Evolutionary conservation across 2,888 invertebrate species (phyloP), one percentile per base, ranked within the genome.

Genomic region (Drosophila anomelani): DNA sequence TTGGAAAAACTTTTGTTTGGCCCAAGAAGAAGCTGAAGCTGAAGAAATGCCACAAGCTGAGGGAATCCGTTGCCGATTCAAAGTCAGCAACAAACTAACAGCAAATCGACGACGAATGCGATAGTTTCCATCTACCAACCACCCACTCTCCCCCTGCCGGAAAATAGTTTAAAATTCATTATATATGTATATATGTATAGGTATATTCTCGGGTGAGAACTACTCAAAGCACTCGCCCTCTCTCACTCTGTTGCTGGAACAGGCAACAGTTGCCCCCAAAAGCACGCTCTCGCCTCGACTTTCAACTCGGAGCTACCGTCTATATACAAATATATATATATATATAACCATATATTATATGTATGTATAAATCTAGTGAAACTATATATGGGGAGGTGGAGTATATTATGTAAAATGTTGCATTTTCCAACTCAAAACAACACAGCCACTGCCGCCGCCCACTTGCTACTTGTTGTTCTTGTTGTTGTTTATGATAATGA

Each of bases 371-470:
- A 62, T 69, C 58, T 68, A 59, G 54, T 51, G 34, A 63, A 67
- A 68, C 29, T 76, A 62, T 61, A 70, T 72, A 44, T 36, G 69
- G 72, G 78, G 8, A 29, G 29, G 29, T 8, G 29, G 29, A 29
- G 81, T 85, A 85, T 83, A 88, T 88, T 88, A 85, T 88, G 86
- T 85, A 88, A 84, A 88, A 86, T 88, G 85, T 85, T 85, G 88
- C 85, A 85, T 75, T 77, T 70, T 64, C 61, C 46, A 53, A 53
- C 59, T 76, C 63, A 67, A 67, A 67, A 67, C 51, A 67, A 56
- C 75, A 59, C 51, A 1, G 7, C 69, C 62, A 8, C 49, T 13
- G 26, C 29, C 26, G 10, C 29, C 12, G n/a, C 23, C 23, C 34
- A 58, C 77, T 58, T 47, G 63, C 68, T 41, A 75, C 71, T 67